A percentile compares a stretch with the other conserved stretches of the same genome.
Evolutionary conservation across 2,113 vertebrate genomes (phyloP).

Genomic region (Cygnus atratus): DNA sequence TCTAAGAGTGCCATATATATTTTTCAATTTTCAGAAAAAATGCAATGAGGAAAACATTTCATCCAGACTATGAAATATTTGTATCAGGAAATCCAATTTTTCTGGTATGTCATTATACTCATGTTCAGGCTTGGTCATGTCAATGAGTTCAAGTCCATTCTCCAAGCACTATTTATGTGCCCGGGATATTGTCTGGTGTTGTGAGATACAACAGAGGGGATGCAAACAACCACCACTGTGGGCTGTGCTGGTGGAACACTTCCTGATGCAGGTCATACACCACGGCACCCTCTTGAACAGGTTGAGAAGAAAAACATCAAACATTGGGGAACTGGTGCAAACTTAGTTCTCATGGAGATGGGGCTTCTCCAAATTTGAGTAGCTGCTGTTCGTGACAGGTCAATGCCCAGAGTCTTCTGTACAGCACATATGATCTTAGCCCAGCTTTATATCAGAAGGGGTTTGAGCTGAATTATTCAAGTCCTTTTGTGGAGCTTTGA

Average conservation of each 20-base stretch:
- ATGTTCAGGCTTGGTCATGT: background rate
- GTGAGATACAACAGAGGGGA: background rate
- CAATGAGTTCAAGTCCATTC: background rate
- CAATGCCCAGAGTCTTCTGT: background rate
- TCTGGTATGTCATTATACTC: accelerated
- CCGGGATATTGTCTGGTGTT: background rate
- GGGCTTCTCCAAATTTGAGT: background rate
- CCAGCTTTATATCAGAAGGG: background rate
- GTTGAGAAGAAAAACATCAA: background rate
- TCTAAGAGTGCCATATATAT: background rate
- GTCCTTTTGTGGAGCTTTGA: background rate
- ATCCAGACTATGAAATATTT: background rate
- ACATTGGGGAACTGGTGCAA: background rate
- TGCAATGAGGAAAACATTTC: background rate
- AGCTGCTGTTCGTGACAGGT: background rate
- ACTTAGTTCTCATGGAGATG: background rate
- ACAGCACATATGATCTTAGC: background rate
- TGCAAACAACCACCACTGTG: background rate
- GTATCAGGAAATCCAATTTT: background rate
- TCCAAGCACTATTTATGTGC: background rate
- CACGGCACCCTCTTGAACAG: background rate
- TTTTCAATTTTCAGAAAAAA: background rate
- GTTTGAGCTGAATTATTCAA: background rate
- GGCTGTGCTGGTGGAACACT: background rate
- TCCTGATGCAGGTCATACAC: background rate